Percentiles rank a stretch among this genome's conserved stretches.
Evolutionary conservation across 2,888 invertebrate genomes (phyloP).

Genomic region (Acanthoscelides obtectus): DNA sequence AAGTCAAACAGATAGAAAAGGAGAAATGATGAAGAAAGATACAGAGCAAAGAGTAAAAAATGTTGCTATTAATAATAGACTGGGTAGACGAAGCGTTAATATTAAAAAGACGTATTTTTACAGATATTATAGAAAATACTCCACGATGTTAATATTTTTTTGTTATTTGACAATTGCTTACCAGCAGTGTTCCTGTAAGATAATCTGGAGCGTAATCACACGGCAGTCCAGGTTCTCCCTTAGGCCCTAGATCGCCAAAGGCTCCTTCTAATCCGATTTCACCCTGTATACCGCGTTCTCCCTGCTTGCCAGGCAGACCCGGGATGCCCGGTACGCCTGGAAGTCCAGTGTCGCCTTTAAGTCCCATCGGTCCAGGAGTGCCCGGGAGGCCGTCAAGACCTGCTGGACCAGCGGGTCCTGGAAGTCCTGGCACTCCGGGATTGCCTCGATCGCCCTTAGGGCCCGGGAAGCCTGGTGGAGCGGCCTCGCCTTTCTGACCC

Average conservation of each 20-base stretch:
- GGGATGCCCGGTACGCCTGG: slow-evolving; percentile 57
- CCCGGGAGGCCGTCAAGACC: slow-evolving; percentile 66
- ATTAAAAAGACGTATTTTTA: too few species aligned
- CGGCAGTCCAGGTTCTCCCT: slow-evolving; percentile 66
- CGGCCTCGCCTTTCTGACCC: slow-evolving; percentile 53
- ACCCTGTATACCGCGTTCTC: slow-evolving; percentile 50
- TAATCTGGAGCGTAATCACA: slow-evolving; percentile 72
- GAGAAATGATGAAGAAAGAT: too few species aligned
- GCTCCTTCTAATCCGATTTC: slow-evolving; percentile 54
- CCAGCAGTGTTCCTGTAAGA: slow-evolving; percentile 73
- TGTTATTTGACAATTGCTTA: too few species aligned
- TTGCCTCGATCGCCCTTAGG: slow-evolving; percentile 61
- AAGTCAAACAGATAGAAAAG: too few species aligned
- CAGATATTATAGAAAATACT: too few species aligned
- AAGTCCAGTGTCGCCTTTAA: slow-evolving; percentile 52
- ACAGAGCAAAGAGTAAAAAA: too few species aligned
- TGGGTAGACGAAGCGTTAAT: too few species aligned
- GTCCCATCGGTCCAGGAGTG: slow-evolving; percentile 34
- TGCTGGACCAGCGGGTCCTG: slow-evolving; percentile 60
- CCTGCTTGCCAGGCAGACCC: slow-evolving; percentile 53
- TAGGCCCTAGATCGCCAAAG: slow-evolving; percentile 58
- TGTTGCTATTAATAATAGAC: too few species aligned
- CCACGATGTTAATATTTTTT: too few species aligned
- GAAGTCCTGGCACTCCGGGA: slow-evolving; percentile 58
- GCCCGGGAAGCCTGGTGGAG: slow-evolving; percentile 57